phyloP scores from a whole-genome alignment of 1,140 invertebrate genomes.

The Lysiphlebus fabarum region DNA sequence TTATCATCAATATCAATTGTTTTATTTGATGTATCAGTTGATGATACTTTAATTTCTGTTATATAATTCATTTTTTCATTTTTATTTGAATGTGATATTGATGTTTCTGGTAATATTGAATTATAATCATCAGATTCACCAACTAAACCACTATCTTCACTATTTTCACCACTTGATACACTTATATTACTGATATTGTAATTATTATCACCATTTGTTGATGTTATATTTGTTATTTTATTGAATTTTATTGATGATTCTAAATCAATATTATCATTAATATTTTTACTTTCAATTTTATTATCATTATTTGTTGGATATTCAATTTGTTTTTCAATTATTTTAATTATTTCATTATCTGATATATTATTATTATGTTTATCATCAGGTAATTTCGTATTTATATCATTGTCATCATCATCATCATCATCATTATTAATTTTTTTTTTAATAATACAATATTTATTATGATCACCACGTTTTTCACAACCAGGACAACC shows the following conservation, averaged over 20 bases:
- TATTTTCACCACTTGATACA: conserved; percentile 49
- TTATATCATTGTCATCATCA: conserved; percentile 4
- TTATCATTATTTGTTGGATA: neutral
- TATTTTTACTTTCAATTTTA: conserved; percentile 22
- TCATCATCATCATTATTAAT: conserved; percentile 5
- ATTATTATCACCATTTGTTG: conserved; percentile 33
- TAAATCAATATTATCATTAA: conserved; percentile 43
- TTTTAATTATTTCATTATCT: conserved; percentile 4
- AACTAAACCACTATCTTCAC: conserved; percentile 48
- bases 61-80: conserved; percentile 52
- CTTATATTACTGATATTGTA: conserved; percentile 50
- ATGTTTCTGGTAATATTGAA: conserved; percentile 48
- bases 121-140: conserved; percentile 40
- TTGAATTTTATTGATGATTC: conserved; percentile 43
- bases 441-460: conserved; percentile 14
- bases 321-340: conserved; percentile 17
- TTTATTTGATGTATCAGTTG: conserved; percentile 25
- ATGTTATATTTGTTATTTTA: conserved; percentile 31
- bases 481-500: conserved; percentile 43
- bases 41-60: conserved; percentile 55
- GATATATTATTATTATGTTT: neutral
- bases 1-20: conserved; percentile 30
- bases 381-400: neutral
- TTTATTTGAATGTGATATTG: conserved; percentile 36
- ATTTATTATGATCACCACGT: conserved; percentile 27